Base-by-base conservation (phyloP, 1,140 invertebrate species). In the Drosophila oshimai region DNA sequence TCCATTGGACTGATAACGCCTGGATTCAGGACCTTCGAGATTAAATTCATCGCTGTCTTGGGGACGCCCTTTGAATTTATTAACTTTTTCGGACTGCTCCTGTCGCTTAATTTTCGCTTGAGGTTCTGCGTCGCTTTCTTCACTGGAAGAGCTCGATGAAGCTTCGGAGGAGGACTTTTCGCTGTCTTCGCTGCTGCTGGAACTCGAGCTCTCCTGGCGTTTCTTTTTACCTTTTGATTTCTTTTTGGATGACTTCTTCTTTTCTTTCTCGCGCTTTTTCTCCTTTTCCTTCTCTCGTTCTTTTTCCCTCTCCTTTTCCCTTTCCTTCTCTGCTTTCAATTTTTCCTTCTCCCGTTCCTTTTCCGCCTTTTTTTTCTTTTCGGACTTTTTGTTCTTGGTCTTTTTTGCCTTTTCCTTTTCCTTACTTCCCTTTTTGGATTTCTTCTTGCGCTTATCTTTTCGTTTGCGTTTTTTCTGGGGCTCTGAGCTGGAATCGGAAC, bases 1-100 rank as follows among this genome's bases (percentile, higher is more conserved):
- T 12, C 80, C 80, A 68, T 84, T 84, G 1, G 58, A 50, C 18
- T 67, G 69, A 5, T 69, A 31, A 13, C 54, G 42, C 2, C 13
- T 22, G 1, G 58, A 18, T 6, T 33, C 54, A 3, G 64, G 75
- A 36, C 41, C 73, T 13, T 70, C 74, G 36, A 84, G 33, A 44
- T 73, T 86, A 13, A 84, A 84, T 5, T 75, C 80, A n/a, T 84
- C 80, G 28, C 53, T 70, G 0, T 84, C 61, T 1, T 36, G 24
- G 3, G 18, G 29, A 24, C 46, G 58, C 5, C 34, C 46, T 4
- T 4, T 51, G 6, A 46, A 46, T 39, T 64, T 83, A 34, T 60
- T 46, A 18, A 28, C 42, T 45, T 17, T 67, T 17, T 37, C 24
- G 10, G 5, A 12, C 17, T 28, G 42, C 26, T 80, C 88, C 26